phyloP scores from a whole-genome alignment of 2,113 vertebrate species.

The Heterocephalus glaber region DNA sequence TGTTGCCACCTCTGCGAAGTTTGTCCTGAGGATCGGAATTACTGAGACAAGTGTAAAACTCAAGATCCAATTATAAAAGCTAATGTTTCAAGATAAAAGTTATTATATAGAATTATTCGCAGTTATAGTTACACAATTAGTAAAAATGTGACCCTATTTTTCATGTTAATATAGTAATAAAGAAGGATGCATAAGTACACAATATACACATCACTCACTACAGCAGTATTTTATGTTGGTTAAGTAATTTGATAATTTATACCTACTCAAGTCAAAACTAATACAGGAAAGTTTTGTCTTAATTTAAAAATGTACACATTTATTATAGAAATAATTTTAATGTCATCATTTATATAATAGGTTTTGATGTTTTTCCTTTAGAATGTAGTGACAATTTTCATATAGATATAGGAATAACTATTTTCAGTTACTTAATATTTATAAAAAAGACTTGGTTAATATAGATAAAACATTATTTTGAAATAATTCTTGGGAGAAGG shows the following conservation, averaged over 20 bases:
- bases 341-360: not conserved
- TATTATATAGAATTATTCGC: not conserved
- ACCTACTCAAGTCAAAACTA: not conserved
- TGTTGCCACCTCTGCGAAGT: not conserved
- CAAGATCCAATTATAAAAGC: not conserved
- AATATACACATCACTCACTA: not conserved
- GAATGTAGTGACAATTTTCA: not conserved
- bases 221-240: slow-evolving; percentile 3
- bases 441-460: not conserved
- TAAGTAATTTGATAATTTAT: slow-evolving; percentile 7
- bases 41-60: not conserved
- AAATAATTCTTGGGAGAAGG: slow-evolving; percentile 29
- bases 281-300: not conserved
- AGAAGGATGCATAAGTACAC: not conserved
- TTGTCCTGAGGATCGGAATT: not conserved
- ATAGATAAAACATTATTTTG: slow-evolving; percentile 25
- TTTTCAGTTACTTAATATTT: slow-evolving; percentile 35
- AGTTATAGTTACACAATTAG: not conserved
- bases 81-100: not conserved
- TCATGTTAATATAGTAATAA: not conserved
- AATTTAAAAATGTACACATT: not conserved
- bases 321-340: slow-evolving; percentile 43
- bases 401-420: not conserved
- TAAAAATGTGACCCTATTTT: not conserved
- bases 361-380: not conserved